Percentiles rank a stretch among this genome's conserved stretches.
phyloP scores from a whole-genome alignment of 2,113 vertebrate species.

The Noctilio leporinus region DNA sequence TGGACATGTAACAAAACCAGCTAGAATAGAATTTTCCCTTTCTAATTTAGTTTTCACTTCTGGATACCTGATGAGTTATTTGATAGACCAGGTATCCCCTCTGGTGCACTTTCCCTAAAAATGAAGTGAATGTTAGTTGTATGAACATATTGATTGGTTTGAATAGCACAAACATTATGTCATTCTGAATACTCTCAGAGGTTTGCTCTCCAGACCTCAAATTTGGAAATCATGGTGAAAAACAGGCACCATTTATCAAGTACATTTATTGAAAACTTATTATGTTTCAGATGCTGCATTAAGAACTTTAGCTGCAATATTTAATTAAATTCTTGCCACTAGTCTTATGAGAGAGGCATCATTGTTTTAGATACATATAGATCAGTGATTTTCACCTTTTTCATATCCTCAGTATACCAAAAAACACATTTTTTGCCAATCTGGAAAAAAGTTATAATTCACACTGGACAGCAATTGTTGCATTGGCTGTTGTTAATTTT shows the following conservation, averaged over 20 bases:
- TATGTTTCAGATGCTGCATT: neutral
- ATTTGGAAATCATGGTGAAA: neutral
- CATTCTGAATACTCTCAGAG: neutral
- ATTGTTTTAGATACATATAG: neutral
- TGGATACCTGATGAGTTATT: neutral
- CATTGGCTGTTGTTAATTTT: neutral
- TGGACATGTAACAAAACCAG: neutral
- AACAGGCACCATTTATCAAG: neutral
- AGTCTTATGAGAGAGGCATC: neutral
- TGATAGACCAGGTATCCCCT: neutral
- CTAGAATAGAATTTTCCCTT: neutral
- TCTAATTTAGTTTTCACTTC: neutral
- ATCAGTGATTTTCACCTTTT: neutral
- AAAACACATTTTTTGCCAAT: neutral
- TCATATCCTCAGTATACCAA: neutral
- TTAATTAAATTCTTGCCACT: neutral
- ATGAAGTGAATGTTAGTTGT: neutral
- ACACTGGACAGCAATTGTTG: neutral
- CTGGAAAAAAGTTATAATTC: neutral
- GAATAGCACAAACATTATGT: neutral
- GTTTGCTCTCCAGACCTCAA: neutral
- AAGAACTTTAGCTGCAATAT: neutral
- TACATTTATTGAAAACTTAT: neutral
- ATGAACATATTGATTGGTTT: neutral
- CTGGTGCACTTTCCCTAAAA: neutral